Conservation (phyloP, 2,797 vertebrate genomes). For the Synanceia verrucosa region DNA sequence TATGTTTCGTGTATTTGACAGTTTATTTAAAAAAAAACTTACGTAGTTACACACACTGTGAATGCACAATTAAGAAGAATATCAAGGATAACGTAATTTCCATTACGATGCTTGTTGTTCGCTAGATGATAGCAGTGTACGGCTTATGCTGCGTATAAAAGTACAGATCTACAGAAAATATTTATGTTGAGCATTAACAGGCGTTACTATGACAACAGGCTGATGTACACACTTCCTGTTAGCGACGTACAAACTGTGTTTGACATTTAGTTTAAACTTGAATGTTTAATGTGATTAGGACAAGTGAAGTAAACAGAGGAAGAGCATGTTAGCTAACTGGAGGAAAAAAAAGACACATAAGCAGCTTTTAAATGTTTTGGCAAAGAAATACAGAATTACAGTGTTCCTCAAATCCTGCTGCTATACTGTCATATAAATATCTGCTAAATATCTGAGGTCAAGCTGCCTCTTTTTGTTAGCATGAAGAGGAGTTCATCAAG, state of each 20-base stretch:
- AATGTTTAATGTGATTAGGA: neutral
- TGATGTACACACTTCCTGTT: neutral
- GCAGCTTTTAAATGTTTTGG: neutral
- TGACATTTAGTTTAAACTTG: neutral
- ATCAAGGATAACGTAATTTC: too few species aligned
- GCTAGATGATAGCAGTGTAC: too few species aligned
- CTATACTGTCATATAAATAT: neutral
- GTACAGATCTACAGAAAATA: neutral
- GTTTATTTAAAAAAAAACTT: neutral
- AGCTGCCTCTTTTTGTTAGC: constrained; percentile 17
- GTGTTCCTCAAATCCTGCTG: neutral
- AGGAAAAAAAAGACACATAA: neutral
- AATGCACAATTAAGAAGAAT: neutral
- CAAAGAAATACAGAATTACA: neutral
- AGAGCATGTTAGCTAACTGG: neutral
- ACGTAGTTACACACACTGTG: neutral
- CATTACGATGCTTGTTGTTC: too few species aligned
- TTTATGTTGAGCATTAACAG: neutral
- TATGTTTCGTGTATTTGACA: neutral
- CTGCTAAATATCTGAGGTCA: constrained; percentile 14
- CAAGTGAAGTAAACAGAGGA: neutral
- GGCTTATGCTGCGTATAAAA: too few species aligned
- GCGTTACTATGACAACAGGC: neutral
- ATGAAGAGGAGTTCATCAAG: constrained; percentile 7
- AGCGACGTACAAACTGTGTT: too few species aligned